Base-by-base conservation (phyloP, 2,797 vertebrate genomes). In the Basileuterus tristriatus region DNA sequence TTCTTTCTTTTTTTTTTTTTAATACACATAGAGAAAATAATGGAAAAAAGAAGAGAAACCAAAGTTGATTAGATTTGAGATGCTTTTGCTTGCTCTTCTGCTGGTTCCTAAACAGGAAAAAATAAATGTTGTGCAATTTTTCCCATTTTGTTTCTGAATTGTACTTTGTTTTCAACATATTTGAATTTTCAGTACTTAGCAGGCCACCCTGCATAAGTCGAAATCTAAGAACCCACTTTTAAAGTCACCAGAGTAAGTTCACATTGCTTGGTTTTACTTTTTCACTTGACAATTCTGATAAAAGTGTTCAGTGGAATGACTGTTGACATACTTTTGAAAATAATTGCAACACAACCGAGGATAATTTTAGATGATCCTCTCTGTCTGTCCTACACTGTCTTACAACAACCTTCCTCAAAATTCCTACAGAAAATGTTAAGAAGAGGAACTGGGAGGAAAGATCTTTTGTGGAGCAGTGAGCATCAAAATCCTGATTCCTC, bases 1-100 rank as follows among this genome's bases (percentile, higher is more conserved):
- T 26, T 30, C 6, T 50, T 39, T 39, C 37, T 39, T 39, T 39
- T 39, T 41, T 22, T 22, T 6, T n/a, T 30, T 58, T 58, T 2
- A 18, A 39, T 26, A 17, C 2, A 17, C 1, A 1, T 36, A 11
- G 2, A 16, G 2, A 26, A 26, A 49, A 22, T 4, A 27, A 29
- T 6, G 27, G 14, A 3, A 39, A 67, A 76, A 56, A 62, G 4
- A 87, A 79, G 32, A 70, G 10, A 75, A 87, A 52, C 1, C 3
- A 13, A 60, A 82, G 12, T 11, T 75, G 14, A 6, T 56, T 71
- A 87, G 7, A 60, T 39, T 41, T 20, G 55, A 19, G 9, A 58
- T 71, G 16, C 3, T 43, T 90, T 71, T 70, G 11, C 50, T 88
- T 60, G 32, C 14, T 83, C 16, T 78, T 78, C 41, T 75, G 5